Percentiles rank a stretch among this genome's conserved stretches.
These are phyloP conservation scores for Ctenochaetus hawaiiensis DNA, from an alignment of 2,797 vertebrate species.

Conservation along the genomic window DNA sequence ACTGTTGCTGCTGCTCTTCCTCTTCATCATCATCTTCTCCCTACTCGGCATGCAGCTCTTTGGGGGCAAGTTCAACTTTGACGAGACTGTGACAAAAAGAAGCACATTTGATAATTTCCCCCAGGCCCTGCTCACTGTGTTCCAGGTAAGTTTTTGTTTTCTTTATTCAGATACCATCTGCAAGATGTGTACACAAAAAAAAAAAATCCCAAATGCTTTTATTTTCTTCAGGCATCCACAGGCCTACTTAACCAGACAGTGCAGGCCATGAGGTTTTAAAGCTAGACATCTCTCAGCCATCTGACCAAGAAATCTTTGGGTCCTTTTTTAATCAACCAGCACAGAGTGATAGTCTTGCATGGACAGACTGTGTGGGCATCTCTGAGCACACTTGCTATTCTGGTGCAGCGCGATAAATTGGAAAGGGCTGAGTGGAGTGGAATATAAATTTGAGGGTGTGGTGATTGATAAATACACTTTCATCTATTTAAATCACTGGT, in stretches of 20 bases:
- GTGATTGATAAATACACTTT: not conserved
- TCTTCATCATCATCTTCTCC: conserved; percentile 99
- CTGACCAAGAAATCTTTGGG: not conserved
- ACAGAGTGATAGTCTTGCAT: not conserved
- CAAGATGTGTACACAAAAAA: not conserved
- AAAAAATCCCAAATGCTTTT: not conserved
- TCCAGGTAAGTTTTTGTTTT: conserved; percentile 87
- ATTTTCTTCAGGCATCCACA: not conserved
- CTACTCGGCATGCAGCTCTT: conserved; percentile 99
- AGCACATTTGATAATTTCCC: conserved; percentile 99
- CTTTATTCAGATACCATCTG: not conserved
- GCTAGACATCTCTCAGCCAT: not conserved
- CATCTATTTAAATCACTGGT: not conserved
- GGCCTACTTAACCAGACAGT: not conserved
- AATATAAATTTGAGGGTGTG: too few species aligned
- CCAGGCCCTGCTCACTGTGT: conserved; percentile 96
- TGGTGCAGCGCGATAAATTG: too few species aligned
- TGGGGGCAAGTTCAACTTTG: conserved; percentile 98
- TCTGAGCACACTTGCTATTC: not conserved
- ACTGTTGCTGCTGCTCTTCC: conserved; percentile 96
- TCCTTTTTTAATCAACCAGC: not conserved
- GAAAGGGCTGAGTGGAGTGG: too few species aligned
- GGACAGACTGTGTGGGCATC: not conserved
- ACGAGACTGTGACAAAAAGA: conserved; percentile 96
- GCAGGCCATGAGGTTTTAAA: not conserved